phyloP scores from a whole-genome alignment of 92 coral and sea anemone species.

The Palythoa heliodiscus region DNA sequence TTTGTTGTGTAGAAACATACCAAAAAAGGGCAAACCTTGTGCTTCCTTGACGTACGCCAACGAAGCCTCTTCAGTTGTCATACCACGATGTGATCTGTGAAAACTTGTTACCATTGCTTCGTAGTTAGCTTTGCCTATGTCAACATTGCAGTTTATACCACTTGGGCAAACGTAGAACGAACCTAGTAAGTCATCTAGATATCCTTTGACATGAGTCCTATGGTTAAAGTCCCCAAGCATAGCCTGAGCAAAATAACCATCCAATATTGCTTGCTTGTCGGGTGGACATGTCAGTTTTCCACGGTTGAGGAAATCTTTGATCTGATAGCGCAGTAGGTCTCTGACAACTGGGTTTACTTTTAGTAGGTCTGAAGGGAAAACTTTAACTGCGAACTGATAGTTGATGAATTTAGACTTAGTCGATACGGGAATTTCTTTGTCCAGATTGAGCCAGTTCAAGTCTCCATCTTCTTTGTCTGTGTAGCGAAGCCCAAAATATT shows the following conservation, averaged over 20 bases:
- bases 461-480: slow-evolving; percentile 84
- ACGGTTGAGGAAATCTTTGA: slow-evolving; percentile 76
- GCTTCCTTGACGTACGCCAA: slow-evolving; percentile 74
- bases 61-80: slow-evolving; percentile 73
- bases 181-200: slow-evolving; percentile 84
- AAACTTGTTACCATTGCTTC: slow-evolving; percentile 75
- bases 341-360: slow-evolving; percentile 49
- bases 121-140: slow-evolving; percentile 69
- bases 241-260: slow-evolving; percentile 92
- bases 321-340: slow-evolving; percentile 64
- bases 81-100: slow-evolving; percentile 86
- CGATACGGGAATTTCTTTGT: slow-evolving; percentile 56
- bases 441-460: slow-evolving; percentile 77
- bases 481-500: slow-evolving; percentile 88
- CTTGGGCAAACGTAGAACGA: slow-evolving; percentile 83
- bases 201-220: slow-evolving; percentile 74
- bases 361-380: slow-evolving; percentile 77
- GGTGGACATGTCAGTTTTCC: slow-evolving; percentile 74
- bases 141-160: slow-evolving; percentile 80
- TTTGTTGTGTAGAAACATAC: slow-evolving; percentile 69
- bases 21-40: slow-evolving; percentile 63
- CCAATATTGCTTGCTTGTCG: slow-evolving; percentile 77
- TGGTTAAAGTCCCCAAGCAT: slow-evolving; percentile 75
- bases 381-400: slow-evolving; percentile 83
- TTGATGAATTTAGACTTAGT: slow-evolving; percentile 58